Evolutionary conservation across 2,797 vertebrate genomes (phyloP), one percentile per base, ranked within the genome.

Genomic region (Adelosebastes latens): DNA sequence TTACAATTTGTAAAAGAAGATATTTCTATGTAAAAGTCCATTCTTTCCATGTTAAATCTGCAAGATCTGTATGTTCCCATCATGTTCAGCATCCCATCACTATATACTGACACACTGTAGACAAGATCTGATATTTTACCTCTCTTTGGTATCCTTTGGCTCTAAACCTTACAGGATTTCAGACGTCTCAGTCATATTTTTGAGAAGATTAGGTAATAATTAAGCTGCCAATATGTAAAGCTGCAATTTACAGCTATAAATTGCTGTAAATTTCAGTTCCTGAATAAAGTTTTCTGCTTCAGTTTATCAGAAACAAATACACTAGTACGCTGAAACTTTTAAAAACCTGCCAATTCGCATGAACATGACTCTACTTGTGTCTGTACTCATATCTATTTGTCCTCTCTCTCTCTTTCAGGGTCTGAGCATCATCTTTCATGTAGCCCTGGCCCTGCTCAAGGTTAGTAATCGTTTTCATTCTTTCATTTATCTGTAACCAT

Each of bases 371-470:
- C 4, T 52, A 1, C 5, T 65, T 56, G 5, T 67, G 53, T 52
- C 4, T 80, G 22, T 75, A 5, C 31, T 67, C 72, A 62, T 16
- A 55, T 71, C 0, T 20, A 22, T 25, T 61, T 68, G 6, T 77
- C 24, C 52, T 84, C 14, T 42, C 13, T 39, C 8, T 85, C 11
- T 88, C 34, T 85, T 91, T 1, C 91, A 99, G 99, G 98, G 98
- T 82, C 92, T 99, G 90, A 98, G 96, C 92, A 96, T 99, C 87
- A 99, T 99, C 94, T 99, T 99, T 93, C 98, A 99, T 0, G 98
- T 99, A 72, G 98, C 99, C 14, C 95, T 99, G 96, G 98, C 98
- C 85, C 97, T 99, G 66, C 93, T 99, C 67, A 99, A 99, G 97
- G 98, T 99, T 93, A 92, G 96, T 88, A 6, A 24, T 29, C 1